These are phyloP conservation scores for Gnathonemus echidnorhynchus DNA, from an alignment of 2,113 vertebrate species.

Conservation along the genomic window DNA sequence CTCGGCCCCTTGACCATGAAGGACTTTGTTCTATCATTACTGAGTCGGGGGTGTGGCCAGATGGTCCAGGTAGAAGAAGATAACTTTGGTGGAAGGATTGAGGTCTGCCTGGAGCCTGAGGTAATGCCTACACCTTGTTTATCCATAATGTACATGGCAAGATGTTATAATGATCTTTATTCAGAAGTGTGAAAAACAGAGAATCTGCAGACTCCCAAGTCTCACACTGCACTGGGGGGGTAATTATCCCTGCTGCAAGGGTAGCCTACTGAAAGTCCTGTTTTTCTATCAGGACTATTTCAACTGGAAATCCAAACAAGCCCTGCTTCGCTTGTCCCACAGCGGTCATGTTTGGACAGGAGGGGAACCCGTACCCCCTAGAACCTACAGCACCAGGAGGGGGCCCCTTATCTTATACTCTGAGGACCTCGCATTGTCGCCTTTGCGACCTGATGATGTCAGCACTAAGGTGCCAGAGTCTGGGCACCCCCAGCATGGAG, in stretches of 20 bases:
- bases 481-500: slow-evolving; percentile 30
- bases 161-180: not conserved
- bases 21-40: slow-evolving; percentile 58
- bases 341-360: slow-evolving; percentile 40
- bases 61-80: slow-evolving; percentile 39
- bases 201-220: not conserved
- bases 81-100: slow-evolving; percentile 54
- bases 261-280: not conserved
- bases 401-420: slow-evolving; percentile 63
- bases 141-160: not conserved
- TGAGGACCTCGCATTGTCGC: slow-evolving; percentile 57
- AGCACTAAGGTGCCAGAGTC: slow-evolving; percentile 33
- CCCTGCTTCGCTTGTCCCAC: slow-evolving; percentile 40
- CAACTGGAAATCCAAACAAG: slow-evolving; percentile 62
- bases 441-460: slow-evolving; percentile 23
- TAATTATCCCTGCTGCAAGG: not conserved
- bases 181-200: not conserved
- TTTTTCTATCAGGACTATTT: slow-evolving; percentile 62
- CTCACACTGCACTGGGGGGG: not conserved
- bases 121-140: slow-evolving; percentile 36
- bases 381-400: slow-evolving; percentile 69
- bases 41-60: slow-evolving; percentile 63
- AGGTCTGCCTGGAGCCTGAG: slow-evolving; percentile 68
- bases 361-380: slow-evolving; percentile 53
- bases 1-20: slow-evolving; percentile 38